Base-by-base conservation (phyloP, 2,113 vertebrate species). In the Plecturocebus donacophilus region DNA sequence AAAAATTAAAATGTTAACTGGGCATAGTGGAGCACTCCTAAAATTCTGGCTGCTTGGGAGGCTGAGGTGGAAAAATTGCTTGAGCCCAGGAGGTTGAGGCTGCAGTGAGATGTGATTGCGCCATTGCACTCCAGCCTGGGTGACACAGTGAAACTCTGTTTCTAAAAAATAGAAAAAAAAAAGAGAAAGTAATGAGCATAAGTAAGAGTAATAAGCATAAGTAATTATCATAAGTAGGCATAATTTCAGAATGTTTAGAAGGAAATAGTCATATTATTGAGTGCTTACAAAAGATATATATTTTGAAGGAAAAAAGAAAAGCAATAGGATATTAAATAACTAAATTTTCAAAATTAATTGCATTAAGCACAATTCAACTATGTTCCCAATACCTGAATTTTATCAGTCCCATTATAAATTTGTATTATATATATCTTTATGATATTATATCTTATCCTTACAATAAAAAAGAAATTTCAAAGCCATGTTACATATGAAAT, bases 201-300 rank as follows among this genome's bases (percentile, higher is more conserved):
- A 61, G 12, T 30, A 61, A 61, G 61, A 64, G 27, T 64, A 30
- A 64, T 64, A 12, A 30, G 11, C 61, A 64, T 64, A 77, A 87
- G 54, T 47, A 87, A 68, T 92, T 76, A 95, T 84, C 25, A 32
- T 45, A 64, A 85, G 21, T 79, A 84, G 85, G n/a, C 61, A 68
- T 97, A 91, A 93, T 17, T 75, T 73, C 49, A 92, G 38, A 3
- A 3, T 80, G 40, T 90, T 96, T 83, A 40, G 30, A 95, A 92
- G 45, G 97, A 91, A 80, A 95, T 47, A 79, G 64, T 68, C 79
- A 11, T 71, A 56, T 80, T 91, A 58, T 47, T 87, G 54, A 84
- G 23, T 64, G n/a, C 40, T 91, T 89, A 32, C 10, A 73, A 20
- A 83, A 52, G 25, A 52, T 16, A 76, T 49, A n/a, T 47, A 21